phyloP scores from a whole-genome alignment of 2,888 invertebrate genomes.

The Aphrophora alni region DNA sequence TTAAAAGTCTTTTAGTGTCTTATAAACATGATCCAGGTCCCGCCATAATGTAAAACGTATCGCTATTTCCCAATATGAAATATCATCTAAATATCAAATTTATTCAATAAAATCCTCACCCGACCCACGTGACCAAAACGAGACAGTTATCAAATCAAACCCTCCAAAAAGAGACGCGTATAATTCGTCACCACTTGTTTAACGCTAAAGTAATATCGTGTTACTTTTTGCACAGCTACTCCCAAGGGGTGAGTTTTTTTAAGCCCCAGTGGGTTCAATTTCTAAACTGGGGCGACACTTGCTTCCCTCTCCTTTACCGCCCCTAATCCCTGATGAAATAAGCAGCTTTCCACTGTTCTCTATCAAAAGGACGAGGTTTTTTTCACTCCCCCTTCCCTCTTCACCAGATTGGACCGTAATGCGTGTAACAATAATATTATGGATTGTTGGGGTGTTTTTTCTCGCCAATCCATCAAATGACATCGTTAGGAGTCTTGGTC shows the following conservation, averaged over 20 bases:
- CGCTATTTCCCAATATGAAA: too few species aligned
- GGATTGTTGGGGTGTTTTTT: conserved; percentile 30
- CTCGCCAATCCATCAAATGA: conserved; percentile 24
- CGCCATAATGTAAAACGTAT: too few species aligned
- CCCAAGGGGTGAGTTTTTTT: neutral
- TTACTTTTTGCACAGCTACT: conserved; percentile 3
- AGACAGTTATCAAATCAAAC: neutral
- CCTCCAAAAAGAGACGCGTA: neutral
- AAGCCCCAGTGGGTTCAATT: conserved; percentile 23
- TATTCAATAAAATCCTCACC: neutral
- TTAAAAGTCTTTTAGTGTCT: too few species aligned
- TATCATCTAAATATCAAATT: too few species aligned
- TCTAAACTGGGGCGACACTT: conserved; percentile 10
- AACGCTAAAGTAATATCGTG: conserved; percentile 28
- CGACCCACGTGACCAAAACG: neutral
- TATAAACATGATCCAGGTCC: too few species aligned
- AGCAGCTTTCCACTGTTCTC: conserved; percentile 35
- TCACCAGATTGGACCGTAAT: conserved; percentile 17
- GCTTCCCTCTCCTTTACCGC: conserved; percentile 7
- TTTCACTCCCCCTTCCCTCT: neutral
- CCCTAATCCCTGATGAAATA: conserved; percentile 37
- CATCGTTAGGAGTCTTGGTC: conserved; percentile 6
- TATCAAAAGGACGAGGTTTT: conserved; percentile 17
- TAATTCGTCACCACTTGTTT: conserved; percentile 28
- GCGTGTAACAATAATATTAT: conserved; percentile 40